phyloP scores from a whole-genome alignment of 2,888 invertebrate species.

The Eupithecia subumbrata region DNA sequence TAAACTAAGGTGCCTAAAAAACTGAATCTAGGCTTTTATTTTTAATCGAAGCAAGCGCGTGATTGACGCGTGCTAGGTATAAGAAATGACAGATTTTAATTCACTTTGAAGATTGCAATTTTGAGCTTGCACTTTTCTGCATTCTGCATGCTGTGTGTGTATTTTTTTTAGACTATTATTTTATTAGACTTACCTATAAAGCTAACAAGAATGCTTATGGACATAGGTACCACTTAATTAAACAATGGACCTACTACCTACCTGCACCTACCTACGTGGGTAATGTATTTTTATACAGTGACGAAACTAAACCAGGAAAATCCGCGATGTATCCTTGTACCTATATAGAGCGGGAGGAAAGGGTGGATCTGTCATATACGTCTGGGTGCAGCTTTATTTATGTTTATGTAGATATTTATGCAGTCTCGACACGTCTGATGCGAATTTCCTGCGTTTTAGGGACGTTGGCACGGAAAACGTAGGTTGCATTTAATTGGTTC shows the following conservation, averaged over 20 bases:
- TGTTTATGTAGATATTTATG: constrained; percentile 51
- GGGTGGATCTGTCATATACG: constrained; percentile 63
- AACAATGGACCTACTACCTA: not conserved
- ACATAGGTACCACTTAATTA: not conserved
- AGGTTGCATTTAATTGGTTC: constrained; percentile 37
- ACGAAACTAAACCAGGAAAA: not conserved
- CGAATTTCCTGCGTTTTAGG: constrained; percentile 62
- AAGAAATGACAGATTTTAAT: not conserved
- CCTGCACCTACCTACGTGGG: too few species aligned
- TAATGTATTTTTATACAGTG: not conserved
- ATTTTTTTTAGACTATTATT: not conserved
- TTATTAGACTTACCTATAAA: not conserved
- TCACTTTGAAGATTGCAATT: not conserved
- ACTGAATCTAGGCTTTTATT: not conserved
- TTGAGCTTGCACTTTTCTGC: not conserved
- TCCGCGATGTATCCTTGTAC: not conserved
- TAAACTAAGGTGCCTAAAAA: not conserved
- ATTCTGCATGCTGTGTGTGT: not conserved
- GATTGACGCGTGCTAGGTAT: not conserved
- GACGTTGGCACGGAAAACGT: constrained; percentile 54
- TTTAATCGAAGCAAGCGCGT: not conserved
- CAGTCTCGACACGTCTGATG: constrained; percentile 57
- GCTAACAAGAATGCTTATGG: not conserved
- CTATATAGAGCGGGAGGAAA: constrained; percentile 31
- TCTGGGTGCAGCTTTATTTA: constrained; percentile 73